These are phyloP conservation scores for Zelleria hepariella DNA, from an alignment of 2,888 invertebrate genomes.

Conservation along the genomic window DNA sequence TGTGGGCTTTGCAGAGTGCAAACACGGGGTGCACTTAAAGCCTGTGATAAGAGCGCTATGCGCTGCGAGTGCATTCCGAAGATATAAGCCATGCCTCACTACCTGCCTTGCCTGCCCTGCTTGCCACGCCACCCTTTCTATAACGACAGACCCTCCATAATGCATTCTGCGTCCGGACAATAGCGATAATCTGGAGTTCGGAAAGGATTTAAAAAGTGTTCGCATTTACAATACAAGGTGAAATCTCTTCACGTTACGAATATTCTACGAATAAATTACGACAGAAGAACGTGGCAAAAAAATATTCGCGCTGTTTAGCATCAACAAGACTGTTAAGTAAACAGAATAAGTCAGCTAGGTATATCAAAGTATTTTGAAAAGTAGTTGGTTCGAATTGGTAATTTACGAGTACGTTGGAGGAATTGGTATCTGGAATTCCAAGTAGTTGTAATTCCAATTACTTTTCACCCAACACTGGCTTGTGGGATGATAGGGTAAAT, in stretches of 20 bases:
- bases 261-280: neutral
- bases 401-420: too few species aligned
- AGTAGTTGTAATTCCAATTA: too few species aligned
- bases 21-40: neutral
- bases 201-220: neutral
- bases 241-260: neutral
- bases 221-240: neutral
- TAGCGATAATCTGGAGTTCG: neutral
- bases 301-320: too few species aligned
- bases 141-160: neutral
- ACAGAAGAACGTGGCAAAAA: neutral
- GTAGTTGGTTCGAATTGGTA: too few species aligned
- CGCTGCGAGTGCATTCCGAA: neutral
- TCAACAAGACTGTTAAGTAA: too few species aligned
- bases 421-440: too few species aligned
- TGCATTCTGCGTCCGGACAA: neutral
- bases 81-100: neutral
- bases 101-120: neutral
- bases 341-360: too few species aligned
- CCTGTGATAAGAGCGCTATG: neutral
- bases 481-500: too few species aligned
- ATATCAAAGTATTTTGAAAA: too few species aligned
- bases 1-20: too few species aligned
- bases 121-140: too few species aligned
- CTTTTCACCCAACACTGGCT: too few species aligned